Conservation (phyloP, 2,113 vertebrate species). For the Otolemur garnettii region DNA sequence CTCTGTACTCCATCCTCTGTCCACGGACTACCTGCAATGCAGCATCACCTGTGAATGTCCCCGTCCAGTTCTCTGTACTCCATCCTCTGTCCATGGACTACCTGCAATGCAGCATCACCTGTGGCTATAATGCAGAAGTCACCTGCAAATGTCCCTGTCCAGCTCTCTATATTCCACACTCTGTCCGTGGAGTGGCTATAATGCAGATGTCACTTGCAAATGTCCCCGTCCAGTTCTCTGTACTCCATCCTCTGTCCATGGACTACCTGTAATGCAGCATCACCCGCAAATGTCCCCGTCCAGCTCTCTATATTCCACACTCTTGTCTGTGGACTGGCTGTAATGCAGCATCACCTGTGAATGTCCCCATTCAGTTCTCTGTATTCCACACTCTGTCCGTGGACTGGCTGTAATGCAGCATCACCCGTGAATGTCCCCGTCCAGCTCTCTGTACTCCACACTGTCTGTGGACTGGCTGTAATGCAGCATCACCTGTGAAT, state of each 20-base stretch:
- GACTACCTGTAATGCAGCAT: too few species aligned
- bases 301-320: too few species aligned
- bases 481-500: background rate
- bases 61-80: too few species aligned
- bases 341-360: too few species aligned
- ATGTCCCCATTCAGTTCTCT: too few species aligned
- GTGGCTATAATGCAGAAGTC: background rate
- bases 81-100: background rate
- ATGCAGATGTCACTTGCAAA: background rate
- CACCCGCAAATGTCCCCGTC: too few species aligned
- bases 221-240: background rate
- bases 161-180: too few species aligned
- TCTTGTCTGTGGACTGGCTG: too few species aligned
- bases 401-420: too few species aligned
- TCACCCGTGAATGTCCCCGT: too few species aligned
- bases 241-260: background rate
- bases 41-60: background rate
- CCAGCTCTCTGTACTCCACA: too few species aligned
- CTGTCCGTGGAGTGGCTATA: background rate
- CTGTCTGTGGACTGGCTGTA: background rate
- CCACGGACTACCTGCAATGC: background rate
- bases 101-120: background rate
- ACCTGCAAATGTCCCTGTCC: background rate
- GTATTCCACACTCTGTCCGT: too few species aligned
- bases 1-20: background rate